Evolutionary conservation across 2,888 invertebrate species (phyloP).

Genomic region (Stictocephala bisonia): DNA sequence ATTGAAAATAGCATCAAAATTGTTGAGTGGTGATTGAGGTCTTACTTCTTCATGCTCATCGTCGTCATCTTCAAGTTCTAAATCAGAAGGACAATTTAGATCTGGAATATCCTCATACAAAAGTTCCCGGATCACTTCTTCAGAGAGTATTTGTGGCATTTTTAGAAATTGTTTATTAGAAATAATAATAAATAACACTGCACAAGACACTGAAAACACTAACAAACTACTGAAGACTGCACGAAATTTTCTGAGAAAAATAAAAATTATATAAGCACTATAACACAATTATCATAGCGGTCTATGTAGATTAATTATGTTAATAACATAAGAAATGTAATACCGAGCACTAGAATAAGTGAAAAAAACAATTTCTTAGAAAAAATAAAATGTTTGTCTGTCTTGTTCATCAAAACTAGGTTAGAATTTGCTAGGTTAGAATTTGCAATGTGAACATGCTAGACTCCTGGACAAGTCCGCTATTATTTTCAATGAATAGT

Average conservation of each 20-base stretch:
- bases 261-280: slow-evolving; percentile 5
- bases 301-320: background rate
- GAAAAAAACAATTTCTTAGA: background rate
- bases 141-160: slow-evolving; percentile 2
- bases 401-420: slow-evolving; percentile 6
- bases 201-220: background rate
- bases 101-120: background rate
- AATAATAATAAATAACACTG: slow-evolving; percentile 1
- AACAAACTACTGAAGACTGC: background rate
- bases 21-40: background rate
- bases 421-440: background rate
- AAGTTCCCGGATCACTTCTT: background rate
- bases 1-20: background rate
- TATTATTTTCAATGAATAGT: too few species aligned
- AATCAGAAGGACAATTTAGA: background rate
- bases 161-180: background rate
- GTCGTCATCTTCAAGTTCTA: too few species aligned
- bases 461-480: background rate
- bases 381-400: slow-evolving; percentile 2
- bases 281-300: background rate
- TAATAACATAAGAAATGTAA: background rate
- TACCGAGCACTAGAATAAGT: background rate
- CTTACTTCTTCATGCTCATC: background rate
- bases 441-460: background rate
- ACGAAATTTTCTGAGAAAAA: background rate